These are phyloP conservation scores for Myiotriccus ornatus DNA, from an alignment of 2,797 vertebrate genomes.

Conservation along the genomic window DNA sequence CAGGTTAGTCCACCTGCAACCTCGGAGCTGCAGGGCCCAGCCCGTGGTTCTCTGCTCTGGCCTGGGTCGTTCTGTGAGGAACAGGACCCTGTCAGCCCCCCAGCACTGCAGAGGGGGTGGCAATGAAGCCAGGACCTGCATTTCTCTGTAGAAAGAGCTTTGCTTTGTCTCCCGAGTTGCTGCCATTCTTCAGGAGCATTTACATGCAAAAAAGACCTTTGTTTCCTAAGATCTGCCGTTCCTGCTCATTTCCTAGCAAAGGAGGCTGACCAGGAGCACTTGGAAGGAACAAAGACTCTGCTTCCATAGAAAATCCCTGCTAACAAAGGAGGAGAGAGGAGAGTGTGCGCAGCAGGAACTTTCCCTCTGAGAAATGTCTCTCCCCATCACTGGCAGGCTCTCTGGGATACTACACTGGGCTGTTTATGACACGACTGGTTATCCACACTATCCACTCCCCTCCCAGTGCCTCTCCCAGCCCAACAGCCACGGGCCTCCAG, in stretches of 20 bases:
- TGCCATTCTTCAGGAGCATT: slow-evolving; percentile 52
- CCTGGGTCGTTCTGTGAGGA: neutral
- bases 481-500: accelerated
- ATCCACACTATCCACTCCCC: neutral
- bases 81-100: neutral
- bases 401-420: neutral
- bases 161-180: neutral
- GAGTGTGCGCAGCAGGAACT: neutral
- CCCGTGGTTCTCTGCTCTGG: accelerated
- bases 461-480: neutral
- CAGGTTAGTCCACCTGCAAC: neutral
- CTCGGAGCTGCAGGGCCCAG: neutral
- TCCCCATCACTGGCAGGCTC: accelerated
- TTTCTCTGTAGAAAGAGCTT: slow-evolving; percentile 9
- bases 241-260: slow-evolving; percentile 37
- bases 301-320: slow-evolving; percentile 37
- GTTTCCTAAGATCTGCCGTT: slow-evolving; percentile 27
- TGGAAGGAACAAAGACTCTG: slow-evolving; percentile 37
- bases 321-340: slow-evolving; percentile 9
- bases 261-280: neutral
- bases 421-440: neutral
- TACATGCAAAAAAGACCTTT: slow-evolving; percentile 56
- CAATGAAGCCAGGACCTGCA: neutral
- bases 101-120: neutral
- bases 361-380: neutral